phyloP scores from a whole-genome alignment of 2,113 vertebrate species.

The Seriola quinqueradiata region DNA sequence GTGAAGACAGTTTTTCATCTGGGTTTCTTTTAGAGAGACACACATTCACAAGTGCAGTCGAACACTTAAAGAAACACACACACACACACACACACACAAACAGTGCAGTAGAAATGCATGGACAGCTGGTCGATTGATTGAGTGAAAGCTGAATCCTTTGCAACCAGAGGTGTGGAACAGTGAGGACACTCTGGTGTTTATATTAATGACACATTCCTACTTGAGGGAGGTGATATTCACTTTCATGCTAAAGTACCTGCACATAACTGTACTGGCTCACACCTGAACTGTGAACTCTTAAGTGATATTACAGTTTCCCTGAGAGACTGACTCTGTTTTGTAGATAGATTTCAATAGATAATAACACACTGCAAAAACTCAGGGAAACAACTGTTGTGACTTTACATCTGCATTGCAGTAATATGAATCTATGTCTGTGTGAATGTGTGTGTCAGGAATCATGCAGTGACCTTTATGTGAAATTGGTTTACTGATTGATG shows the following conservation, averaged over 20 bases:
- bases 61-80: conserved; percentile 1
- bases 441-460: not conserved
- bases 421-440: not conserved
- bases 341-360: not conserved
- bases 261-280: not conserved
- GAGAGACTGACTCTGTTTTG: not conserved
- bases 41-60: not conserved
- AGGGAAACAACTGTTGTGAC: conserved; percentile 7
- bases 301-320: not conserved
- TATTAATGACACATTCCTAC: conserved; percentile 58
- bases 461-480: conserved; percentile 47
- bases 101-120: conserved; percentile 35
- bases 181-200: conserved; percentile 41
- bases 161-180: conserved; percentile 25
- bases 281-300: not conserved
- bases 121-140: conserved; percentile 57
- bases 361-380: conserved; percentile 1
- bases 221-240: not conserved
- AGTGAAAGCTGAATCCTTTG: conserved; percentile 67
- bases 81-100: not conserved
- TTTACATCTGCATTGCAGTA: conserved; percentile 60
- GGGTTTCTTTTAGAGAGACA: conserved; percentile 7
- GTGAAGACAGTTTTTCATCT: conserved; percentile 11
- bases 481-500: conserved; percentile 41
- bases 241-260: conserved; percentile 6